Evolutionary conservation across 1,140 invertebrate genomes (phyloP), one percentile per base, ranked within the genome.

Genomic region (Nomia melanderi): DNA sequence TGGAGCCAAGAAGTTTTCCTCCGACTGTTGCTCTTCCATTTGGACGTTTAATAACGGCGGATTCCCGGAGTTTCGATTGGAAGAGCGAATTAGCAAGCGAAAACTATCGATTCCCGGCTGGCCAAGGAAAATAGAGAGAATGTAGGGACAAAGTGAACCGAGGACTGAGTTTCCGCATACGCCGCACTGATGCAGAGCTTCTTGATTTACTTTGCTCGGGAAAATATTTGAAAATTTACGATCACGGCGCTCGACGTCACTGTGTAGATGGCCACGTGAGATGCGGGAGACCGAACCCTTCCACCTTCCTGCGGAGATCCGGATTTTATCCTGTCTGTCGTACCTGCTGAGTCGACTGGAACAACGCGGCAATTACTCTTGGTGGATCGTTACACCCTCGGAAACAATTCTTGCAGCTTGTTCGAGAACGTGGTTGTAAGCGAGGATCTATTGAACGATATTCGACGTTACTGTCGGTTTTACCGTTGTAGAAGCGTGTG

Each of bases 171-270:
- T 87, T 84, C 77, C 84, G 83, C 81, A 86, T 87, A 84, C 78
- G 77, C 65, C 78, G 81, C 78, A 67, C 63, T 75, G 53, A n/a
- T 62, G 72, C 72, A n/a, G 60, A 70, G 67, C 64, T 50, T 8
- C 70, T 81, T 79, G 80, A 87, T 86, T 89, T 86, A 85, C 87
- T 82, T 81, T 77, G 62, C 81, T 79, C 72, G 73, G 86, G 84
- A 86, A 88, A 86, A 89, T 90, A 90, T 90, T 90, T 78, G 85
- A 88, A 88, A 90, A 90, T 89, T 90, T 90, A 88, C 86, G 85
- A 83, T 31, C 27, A 7, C 25, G 25, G 27, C n/a, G 2, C 27
- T 27, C 54, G 54, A 14, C 27, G 54, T 50, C 47, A 54, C 44
- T 25, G 33, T 29, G 64, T 47, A 36, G 47, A 54, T 53, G 29